Evolutionary conservation across 2,113 vertebrate genomes (phyloP), one percentile per base, ranked within the genome.

Genomic region (Chaetura pelagica): DNA sequence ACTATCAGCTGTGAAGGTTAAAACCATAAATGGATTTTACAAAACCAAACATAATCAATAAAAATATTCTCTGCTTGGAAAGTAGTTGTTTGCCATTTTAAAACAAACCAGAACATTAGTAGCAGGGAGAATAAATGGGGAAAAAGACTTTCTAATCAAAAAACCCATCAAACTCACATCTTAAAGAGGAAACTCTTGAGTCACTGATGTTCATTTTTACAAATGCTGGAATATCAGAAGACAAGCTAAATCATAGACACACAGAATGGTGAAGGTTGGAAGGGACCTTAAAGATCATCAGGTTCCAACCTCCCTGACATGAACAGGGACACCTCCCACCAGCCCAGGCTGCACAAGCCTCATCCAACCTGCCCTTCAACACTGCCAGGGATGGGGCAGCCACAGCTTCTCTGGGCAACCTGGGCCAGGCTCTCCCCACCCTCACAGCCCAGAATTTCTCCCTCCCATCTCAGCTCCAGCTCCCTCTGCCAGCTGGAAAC

Each of bases 1-100:
- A 35, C n/a, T 18, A 4, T 35, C 17, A 44, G 51, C 11, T 14
- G 42, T 3, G 7, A 9, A 44, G 14, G 58, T 66, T 11, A 30
- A 7, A 21, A 72, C 49, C 34, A 64, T 32, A 73, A 66, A 49
- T 12, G 29, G 14, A 35, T 24, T 57, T 32, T 6, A 19, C 30
- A 48, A 49, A 32, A n/a, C 6, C 35, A 59, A 51, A 35, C 20
- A 35, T 0, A 0, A 40, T n/a, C 49, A 6, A 15, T 23, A 42
- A 6, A 52, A n/a, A 6, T 44, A 20, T 15, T 44, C 46, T 69
- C 21, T 35, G 32, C 40, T 38, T n/a, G n/a, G 57, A 63, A 87
- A 87, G 49, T 8, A 52, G 64, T n/a, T 29, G 49, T 48, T 62
- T 62, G 48, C 23, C 48, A 26, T 19, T 71, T 24, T 48, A 62